Base-by-base conservation (phyloP, 2,888 invertebrate species). In the Parnassius glacialis region DNA sequence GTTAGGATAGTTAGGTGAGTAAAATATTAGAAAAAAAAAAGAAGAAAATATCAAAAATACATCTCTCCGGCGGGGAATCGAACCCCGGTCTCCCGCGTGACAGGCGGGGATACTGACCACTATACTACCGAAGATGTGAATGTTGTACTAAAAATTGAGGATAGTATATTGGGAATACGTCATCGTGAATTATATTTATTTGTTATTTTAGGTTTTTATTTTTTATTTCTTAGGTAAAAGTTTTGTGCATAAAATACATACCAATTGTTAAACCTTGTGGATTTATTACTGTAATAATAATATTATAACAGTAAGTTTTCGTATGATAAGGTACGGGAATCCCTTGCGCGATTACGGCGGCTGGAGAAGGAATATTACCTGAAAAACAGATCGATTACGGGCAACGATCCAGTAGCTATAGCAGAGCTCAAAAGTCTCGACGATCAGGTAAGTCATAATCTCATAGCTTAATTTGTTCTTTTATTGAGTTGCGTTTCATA, bases 361-460 rank as follows among this genome's bases (percentile, higher is more conserved):
- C 84, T 98, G 61, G 98, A 99, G 82, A 96, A 96, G 75, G 97
- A 97, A 71, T 96, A 96, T 47, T 97, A 98, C 80, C 87, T 97
- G 59, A 94, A 97, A 67, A 96, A 97, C 73, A 94, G 96, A 74
- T 95, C 96, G 2, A 90, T 96, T 53, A 94, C 94, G 3, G 96
- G 96, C 53, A 78, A 86, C 59, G 90, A 90, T 51, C 83, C 84
- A 0, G 76, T 71, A 5, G 90, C 90, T 10, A 80, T 94, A 10
- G 92, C 93, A 16, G 96, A 97, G 70, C 92, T 95, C 73, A 94
- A 94, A 74, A 93, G 93, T 55, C 90, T 97, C 13, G 96, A 96
- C 64, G 93, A 94, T 66, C 93, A 94, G 87, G 94, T 94, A 74
- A 73, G 43, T 25, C 16, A 25, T 2, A 20, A 16, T 20, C 10